phyloP scores from a whole-genome alignment of 1,140 invertebrate genomes.

The Pogonus chalceus region DNA sequence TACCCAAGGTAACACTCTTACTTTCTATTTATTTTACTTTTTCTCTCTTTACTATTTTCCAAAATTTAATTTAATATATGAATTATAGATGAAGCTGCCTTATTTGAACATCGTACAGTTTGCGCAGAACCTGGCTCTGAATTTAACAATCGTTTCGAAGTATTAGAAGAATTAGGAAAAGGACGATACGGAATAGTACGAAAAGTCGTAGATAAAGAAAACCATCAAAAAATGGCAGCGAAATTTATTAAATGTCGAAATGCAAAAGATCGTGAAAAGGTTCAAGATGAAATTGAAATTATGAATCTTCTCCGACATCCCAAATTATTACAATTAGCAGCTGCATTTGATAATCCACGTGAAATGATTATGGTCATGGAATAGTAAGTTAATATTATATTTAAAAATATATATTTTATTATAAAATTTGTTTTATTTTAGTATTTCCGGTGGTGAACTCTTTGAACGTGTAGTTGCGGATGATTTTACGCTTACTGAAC shows the following conservation, averaged over 20 bases:
- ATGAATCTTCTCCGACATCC: constrained; percentile 87
- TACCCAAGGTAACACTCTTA: constrained; percentile 26
- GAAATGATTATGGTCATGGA: constrained; percentile 90
- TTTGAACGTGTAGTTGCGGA: constrained; percentile 87
- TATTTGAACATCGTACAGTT: constrained; percentile 27
- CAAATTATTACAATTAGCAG: constrained; percentile 76
- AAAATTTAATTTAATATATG: not conserved
- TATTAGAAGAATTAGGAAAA: constrained; percentile 68
- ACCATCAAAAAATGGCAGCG: constrained; percentile 67
- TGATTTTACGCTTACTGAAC: constrained; percentile 83
- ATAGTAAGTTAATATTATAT: constrained; percentile 65
- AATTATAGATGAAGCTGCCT: constrained; percentile 23
- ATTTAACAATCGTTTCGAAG: constrained; percentile 49
- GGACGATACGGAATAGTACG: constrained; percentile 71
- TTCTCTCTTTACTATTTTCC: not conserved
- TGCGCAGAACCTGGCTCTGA: constrained; percentile 41
- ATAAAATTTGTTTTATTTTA: constrained; percentile 32
- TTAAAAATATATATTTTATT: constrained; percentile 1
- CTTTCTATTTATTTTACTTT: not conserved
- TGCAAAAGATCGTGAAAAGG: constrained; percentile 72
- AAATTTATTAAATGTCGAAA: constrained; percentile 83
- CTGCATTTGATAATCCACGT: constrained; percentile 74
- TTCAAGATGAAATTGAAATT: constrained; percentile 81
- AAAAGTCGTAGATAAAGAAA: constrained; percentile 60
- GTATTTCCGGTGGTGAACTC: constrained; percentile 83